A percentile compares a stretch with the other conserved stretches of the same genome.
These are phyloP conservation scores for Flabesymbios commensalis DNA, from an alignment of 2,888 invertebrate genomes.

Conservation along the genomic window DNA sequence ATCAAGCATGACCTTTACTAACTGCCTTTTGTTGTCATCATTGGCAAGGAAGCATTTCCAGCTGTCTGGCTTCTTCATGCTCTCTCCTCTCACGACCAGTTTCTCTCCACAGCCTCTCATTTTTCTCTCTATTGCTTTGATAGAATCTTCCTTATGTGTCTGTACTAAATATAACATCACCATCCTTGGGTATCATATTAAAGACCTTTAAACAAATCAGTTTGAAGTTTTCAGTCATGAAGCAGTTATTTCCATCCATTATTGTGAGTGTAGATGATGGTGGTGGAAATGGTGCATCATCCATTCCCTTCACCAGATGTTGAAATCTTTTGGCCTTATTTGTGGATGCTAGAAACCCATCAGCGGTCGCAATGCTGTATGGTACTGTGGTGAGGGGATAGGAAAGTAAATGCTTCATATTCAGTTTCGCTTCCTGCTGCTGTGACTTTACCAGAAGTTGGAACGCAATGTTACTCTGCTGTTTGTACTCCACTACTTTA, in stretches of 20 bases:
- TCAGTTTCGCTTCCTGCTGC: not conserved
- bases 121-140: constrained; percentile 1
- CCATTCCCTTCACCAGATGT: constrained; percentile 7
- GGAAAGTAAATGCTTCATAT: constrained; percentile 15
- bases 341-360: constrained; percentile 16
- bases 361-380: constrained; percentile 21
- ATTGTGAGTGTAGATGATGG: not conserved
- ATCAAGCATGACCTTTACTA: constrained; percentile 2
- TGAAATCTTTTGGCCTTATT: constrained; percentile 29
- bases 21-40: constrained; percentile 17
- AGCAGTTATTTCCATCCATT: constrained; percentile 16
- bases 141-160: not conserved
- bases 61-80: constrained; percentile 3
- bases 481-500: not conserved
- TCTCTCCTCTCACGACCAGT: not conserved
- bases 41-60: constrained; percentile 12
- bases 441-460: not conserved
- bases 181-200: not conserved
- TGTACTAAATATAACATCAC: not conserved
- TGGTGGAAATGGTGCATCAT: constrained; percentile 5
- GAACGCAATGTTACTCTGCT: constrained; percentile 3
- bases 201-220: not conserved
- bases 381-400: constrained; percentile 28
- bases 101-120: not conserved
- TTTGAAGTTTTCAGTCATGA: constrained; percentile 4